phyloP scores from a whole-genome alignment of 2,113 vertebrate species.

The Cryptoleucopteryx plumbea region DNA sequence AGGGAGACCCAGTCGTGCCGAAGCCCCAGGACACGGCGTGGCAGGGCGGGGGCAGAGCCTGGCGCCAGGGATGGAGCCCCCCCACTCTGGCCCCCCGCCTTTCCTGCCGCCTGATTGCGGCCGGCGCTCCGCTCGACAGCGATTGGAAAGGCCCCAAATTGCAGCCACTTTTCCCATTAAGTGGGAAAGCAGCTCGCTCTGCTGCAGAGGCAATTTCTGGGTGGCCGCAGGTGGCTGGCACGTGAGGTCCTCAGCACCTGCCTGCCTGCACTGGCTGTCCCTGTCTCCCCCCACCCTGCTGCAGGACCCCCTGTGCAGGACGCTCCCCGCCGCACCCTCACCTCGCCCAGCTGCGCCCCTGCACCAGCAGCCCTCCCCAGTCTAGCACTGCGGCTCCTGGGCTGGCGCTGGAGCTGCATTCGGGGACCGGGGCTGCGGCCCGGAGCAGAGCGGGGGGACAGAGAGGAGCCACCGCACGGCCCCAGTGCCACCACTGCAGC shows the following conservation, averaged over 20 bases:
- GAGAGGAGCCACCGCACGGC: fast-evolving
- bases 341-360: neutral
- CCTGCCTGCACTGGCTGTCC: neutral
- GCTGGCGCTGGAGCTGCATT: fast-evolving
- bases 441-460: neutral
- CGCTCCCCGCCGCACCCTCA: fast-evolving
- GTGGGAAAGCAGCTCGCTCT: neutral
- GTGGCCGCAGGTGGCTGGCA: neutral
- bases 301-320: neutral
- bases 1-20: fast-evolving
- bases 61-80: fast-evolving
- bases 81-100: neutral
- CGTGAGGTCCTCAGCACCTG: neutral
- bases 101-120: neutral
- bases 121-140: neutral
- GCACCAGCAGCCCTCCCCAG: neutral
- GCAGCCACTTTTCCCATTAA: slow-evolving; percentile 54
- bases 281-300: neutral
- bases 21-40: neutral
- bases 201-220: slow-evolving; percentile 56
- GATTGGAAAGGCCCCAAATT: slow-evolving; percentile 48
- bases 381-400: fast-evolving
- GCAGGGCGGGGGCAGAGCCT: neutral
- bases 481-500: neutral
- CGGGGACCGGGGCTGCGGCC: fast-evolving